phyloP scores from a whole-genome alignment of 2,113 vertebrate species.

The Ochotona princeps region DNA sequence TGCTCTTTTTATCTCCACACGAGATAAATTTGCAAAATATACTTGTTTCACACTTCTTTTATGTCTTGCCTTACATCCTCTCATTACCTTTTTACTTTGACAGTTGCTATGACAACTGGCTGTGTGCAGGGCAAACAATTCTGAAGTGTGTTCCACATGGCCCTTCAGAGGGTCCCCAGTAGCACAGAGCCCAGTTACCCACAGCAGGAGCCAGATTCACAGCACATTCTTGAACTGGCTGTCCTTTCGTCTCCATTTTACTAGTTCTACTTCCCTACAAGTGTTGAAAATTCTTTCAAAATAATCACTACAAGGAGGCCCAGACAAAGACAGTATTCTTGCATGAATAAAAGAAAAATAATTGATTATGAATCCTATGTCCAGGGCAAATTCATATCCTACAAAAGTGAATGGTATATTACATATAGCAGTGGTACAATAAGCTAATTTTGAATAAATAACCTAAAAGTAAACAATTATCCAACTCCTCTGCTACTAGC shows the following conservation, averaged over 20 bases:
- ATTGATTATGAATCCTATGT: background rate
- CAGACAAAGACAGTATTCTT: background rate
- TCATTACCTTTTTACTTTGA: background rate
- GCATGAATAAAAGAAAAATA: background rate
- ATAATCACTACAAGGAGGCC: background rate
- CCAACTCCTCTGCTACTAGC: background rate
- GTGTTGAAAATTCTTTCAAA: constrained; percentile 9
- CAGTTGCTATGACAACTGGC: constrained; percentile 19
- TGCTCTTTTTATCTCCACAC: background rate
- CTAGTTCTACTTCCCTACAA: background rate
- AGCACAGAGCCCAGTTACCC: background rate
- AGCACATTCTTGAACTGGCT: background rate
- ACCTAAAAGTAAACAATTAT: constrained; percentile 37
- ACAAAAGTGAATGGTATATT: background rate
- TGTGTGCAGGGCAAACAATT: background rate
- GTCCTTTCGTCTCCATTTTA: background rate
- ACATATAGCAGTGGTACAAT: background rate
- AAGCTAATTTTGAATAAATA: constrained; percentile 46
- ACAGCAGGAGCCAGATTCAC: background rate
- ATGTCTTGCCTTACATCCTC: background rate
- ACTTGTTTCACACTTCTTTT: background rate
- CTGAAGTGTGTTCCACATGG: background rate
- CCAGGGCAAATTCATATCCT: background rate
- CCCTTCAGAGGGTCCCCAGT: background rate
- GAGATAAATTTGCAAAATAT: constrained; percentile 33